Conservation (phyloP, 2,888 invertebrate genomes). For the Lucinisca nassula region DNA sequence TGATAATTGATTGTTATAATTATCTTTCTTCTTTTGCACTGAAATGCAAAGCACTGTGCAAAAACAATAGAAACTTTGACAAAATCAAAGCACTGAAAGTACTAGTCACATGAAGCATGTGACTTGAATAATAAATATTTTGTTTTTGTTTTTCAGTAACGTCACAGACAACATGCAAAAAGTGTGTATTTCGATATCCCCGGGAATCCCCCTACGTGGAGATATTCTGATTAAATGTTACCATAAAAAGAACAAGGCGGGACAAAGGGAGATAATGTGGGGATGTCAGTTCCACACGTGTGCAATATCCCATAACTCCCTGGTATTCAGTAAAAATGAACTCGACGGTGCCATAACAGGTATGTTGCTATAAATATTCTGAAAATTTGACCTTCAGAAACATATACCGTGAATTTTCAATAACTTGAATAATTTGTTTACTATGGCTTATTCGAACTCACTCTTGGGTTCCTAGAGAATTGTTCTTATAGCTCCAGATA, state of each 20-base stretch:
- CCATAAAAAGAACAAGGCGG: constrained; percentile 90
- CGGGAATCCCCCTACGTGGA: constrained; percentile 93
- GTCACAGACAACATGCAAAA: constrained; percentile 91
- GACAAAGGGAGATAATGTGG: constrained; percentile 92
- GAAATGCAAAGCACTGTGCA: too few species aligned
- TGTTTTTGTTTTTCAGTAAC: constrained; percentile 87
- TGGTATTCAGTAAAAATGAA: constrained; percentile 95
- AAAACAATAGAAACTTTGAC: too few species aligned
- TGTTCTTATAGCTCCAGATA: too few species aligned
- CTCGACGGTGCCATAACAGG: constrained; percentile 95
- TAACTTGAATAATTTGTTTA: too few species aligned
- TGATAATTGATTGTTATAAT: too few species aligned
- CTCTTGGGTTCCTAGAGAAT: too few species aligned
- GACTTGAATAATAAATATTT: too few species aligned
- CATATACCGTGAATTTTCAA: too few species aligned
- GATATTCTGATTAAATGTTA: constrained; percentile 97
- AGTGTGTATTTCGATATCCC: constrained; percentile 92
- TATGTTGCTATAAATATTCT: constrained; percentile 87
- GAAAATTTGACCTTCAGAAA: neutral
- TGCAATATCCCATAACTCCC: constrained; percentile 94
- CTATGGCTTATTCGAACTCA: too few species aligned
- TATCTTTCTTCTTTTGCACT: too few species aligned
- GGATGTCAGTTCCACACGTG: constrained; percentile 98
- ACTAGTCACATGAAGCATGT: too few species aligned
- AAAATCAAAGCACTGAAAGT: too few species aligned